These are phyloP conservation scores for Chinchilla lanigera DNA, from an alignment of 2,113 vertebrate genomes.

Conservation along the genomic window DNA sequence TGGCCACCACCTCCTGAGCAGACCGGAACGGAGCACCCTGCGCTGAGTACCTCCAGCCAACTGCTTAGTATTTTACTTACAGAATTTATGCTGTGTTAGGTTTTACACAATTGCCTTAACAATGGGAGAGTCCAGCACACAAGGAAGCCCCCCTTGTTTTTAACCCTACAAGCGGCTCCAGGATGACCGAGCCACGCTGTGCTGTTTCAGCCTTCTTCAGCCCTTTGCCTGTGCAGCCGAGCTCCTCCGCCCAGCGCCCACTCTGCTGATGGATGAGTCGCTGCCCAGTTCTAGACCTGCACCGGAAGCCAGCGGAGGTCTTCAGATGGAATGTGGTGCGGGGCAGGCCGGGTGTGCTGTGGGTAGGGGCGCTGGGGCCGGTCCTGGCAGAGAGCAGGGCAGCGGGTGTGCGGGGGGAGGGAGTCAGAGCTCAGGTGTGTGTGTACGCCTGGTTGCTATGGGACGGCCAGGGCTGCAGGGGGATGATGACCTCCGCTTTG, in stretches of 20 bases:
- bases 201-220: not conserved
- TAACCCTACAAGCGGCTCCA: not conserved
- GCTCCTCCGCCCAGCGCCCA: not conserved
- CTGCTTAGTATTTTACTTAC: too few relatives aligned
- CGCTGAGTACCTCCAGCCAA: not conserved
- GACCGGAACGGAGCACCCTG: not conserved
- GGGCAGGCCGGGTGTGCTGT: not conserved
- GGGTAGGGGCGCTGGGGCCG: not conserved
- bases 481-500: not conserved
- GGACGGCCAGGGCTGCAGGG: not conserved
- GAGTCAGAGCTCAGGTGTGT: not conserved
- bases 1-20: not conserved
- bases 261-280: not conserved
- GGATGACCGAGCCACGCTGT: not conserved
- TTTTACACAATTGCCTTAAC: not conserved
- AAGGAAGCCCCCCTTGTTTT: not conserved
- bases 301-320: not conserved
- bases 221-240: not conserved
- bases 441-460: not conserved
- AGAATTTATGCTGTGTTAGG: too few relatives aligned
- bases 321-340: not conserved
- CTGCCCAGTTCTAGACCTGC: not conserved
- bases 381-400: not conserved
- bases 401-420: not conserved
- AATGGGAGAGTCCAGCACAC: too few relatives aligned